phyloP scores from a whole-genome alignment of 2,888 invertebrate species.

The Heliconius ismenius region DNA sequence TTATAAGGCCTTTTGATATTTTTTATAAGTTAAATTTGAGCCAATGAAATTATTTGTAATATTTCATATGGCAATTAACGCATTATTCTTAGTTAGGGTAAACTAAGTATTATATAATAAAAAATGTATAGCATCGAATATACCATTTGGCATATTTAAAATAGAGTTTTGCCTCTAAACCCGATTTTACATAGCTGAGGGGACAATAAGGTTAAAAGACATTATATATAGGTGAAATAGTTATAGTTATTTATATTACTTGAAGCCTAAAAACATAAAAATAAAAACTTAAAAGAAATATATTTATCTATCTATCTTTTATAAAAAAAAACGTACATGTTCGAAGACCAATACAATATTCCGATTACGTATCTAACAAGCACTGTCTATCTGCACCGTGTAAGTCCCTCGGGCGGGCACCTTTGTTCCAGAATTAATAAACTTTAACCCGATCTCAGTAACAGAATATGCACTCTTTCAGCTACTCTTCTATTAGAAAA shows the following conservation, averaged over 20 bases:
- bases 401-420: slow-evolving; percentile 13
- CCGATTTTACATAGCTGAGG: too few species aligned
- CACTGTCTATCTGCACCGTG: slow-evolving; percentile 4
- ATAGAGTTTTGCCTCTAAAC: too few species aligned
- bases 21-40: not conserved
- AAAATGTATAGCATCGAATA: too few species aligned
- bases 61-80: not conserved
- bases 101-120: not conserved
- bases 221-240: not conserved
- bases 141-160: too few species aligned
- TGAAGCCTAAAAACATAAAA: too few species aligned
- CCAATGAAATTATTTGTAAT: not conserved
- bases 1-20: not conserved
- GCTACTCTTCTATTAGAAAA: not conserved
- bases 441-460: not conserved
- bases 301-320: not conserved
- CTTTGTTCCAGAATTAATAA: slow-evolving; percentile 25
- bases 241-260: too few species aligned
- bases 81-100: not conserved
- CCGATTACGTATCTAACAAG: slow-evolving; percentile 21
- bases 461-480: slow-evolving; percentile 11
- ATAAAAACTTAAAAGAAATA: too few species aligned
- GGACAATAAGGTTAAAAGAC: not conserved
- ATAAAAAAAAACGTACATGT: not conserved
- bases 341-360: slow-evolving; percentile 16